Percentiles rank a stretch among this genome's conserved stretches.
Evolutionary conservation across 2,888 invertebrate genomes (phyloP).

Genomic region (Prosopocoilus inquinatus): DNA sequence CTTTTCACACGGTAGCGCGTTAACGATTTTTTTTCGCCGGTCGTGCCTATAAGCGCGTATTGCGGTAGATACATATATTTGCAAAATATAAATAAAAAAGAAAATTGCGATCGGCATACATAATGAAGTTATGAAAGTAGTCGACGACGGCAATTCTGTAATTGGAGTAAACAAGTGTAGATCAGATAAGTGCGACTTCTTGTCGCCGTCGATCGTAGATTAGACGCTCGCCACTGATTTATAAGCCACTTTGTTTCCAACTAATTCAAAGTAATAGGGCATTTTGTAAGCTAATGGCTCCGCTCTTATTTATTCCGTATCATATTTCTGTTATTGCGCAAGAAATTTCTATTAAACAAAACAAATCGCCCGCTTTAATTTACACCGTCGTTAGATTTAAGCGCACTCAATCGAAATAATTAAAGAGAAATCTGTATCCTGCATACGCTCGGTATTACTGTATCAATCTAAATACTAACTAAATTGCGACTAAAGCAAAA

Average conservation of each 20-base stretch:
- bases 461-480: too few species aligned
- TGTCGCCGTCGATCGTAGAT: slow-evolving; percentile 3
- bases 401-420: not conserved
- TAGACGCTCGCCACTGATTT: not conserved
- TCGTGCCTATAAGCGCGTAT: too few species aligned
- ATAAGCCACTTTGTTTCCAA: slow-evolving; percentile 3
- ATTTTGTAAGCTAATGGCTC: slow-evolving; percentile 4
- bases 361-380: not conserved
- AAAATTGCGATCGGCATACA: not conserved
- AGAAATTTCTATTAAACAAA: slow-evolving; percentile 3
- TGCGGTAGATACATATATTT: too few species aligned
- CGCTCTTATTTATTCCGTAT: slow-evolving; percentile 1
- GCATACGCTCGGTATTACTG: not conserved
- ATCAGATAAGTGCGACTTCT: slow-evolving; percentile 1
- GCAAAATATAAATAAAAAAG: not conserved
- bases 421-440: slow-evolving; percentile 2
- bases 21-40: too few species aligned
- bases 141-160: not conserved
- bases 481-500: too few species aligned
- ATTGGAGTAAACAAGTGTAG: slow-evolving; percentile 5
- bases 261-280: slow-evolving; percentile 4
- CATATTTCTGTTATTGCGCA: not conserved
- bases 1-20: not conserved
- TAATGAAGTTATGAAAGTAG: slow-evolving; percentile 3
- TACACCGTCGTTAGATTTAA: not conserved